phyloP scores from a whole-genome alignment of 2,888 invertebrate genomes.

The Hesperia comma region DNA sequence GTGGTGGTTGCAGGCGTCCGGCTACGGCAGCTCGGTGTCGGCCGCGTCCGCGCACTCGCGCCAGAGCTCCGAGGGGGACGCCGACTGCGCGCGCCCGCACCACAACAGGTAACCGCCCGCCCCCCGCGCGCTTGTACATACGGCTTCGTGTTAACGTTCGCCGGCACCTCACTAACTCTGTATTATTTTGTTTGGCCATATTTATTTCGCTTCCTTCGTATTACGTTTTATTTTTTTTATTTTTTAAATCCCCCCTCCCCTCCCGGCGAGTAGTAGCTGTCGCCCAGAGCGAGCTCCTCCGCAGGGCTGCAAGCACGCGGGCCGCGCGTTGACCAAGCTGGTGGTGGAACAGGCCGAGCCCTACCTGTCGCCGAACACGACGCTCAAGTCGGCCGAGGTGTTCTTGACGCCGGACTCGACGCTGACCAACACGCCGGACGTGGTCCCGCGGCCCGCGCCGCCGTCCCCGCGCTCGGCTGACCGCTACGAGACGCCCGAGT shows the following conservation, averaged over 20 bases:
- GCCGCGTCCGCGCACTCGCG: conserved; percentile 94
- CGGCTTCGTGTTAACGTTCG: conserved; percentile 38
- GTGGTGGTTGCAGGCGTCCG: conserved; percentile 87
- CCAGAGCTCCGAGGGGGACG: conserved; percentile 92
- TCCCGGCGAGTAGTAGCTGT: conserved; percentile 53
- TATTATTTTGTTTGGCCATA: conserved; percentile 34
- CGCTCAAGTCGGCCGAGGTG: conserved; percentile 57
- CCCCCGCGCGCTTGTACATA: conserved; percentile 46
- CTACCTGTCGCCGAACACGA: conserved; percentile 69
- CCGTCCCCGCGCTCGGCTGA: conserved; percentile 57
- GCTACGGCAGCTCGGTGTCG: conserved; percentile 93
- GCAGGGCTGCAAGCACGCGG: conserved; percentile 55
- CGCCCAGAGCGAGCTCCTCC: conserved; percentile 63
- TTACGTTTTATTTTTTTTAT: conserved; percentile 62
- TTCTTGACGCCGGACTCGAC: conserved; percentile 71
- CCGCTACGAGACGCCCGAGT: conserved; percentile 67
- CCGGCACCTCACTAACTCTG: conserved; percentile 64
- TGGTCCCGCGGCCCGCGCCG: conserved; percentile 60
- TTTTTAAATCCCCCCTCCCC: conserved; percentile 39
- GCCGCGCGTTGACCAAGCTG: conserved; percentile 61
- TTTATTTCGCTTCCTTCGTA: conserved; percentile 51
- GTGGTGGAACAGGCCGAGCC: conserved; percentile 57
- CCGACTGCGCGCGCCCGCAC: conserved; percentile 59
- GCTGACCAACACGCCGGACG: conserved; percentile 65
- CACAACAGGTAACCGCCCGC: conserved; percentile 64